phyloP scores from a whole-genome alignment of 2,888 invertebrate species.

The Nomada hirtipes region DNA sequence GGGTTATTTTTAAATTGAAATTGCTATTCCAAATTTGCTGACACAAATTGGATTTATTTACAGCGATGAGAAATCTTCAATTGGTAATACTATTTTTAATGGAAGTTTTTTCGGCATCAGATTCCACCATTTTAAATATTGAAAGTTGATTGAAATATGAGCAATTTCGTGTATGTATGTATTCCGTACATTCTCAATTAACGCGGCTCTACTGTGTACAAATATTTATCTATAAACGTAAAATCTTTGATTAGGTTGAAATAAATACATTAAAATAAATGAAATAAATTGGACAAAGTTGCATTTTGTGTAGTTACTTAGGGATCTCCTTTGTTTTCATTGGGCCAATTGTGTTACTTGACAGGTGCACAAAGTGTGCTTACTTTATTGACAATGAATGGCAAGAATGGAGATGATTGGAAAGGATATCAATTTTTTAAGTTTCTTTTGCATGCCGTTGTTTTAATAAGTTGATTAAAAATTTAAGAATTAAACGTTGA shows the following conservation, averaged over 20 bases:
- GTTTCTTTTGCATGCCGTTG: too few species aligned
- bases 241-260: neutral
- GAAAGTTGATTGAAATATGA: too few species aligned
- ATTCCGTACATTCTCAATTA: neutral
- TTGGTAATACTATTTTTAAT: neutral
- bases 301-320: neutral
- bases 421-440: neutral
- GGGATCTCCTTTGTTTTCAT: neutral
- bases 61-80: neutral
- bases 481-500: too few species aligned
- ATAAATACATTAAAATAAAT: neutral
- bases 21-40: neutral
- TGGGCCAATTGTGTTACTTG: neutral
- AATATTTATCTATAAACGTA: neutral
- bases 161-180: too few species aligned
- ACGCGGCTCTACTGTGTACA: constrained; percentile 3
- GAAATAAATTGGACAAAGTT: too few species aligned
- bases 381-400: neutral
- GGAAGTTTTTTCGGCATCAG: neutral
- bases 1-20: too few species aligned
- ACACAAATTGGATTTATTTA: too few species aligned
- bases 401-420: neutral
- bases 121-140: too few species aligned
- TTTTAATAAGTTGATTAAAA: neutral
- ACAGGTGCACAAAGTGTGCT: neutral